Percentiles rank a stretch among this genome's conserved stretches.
phyloP scores from a whole-genome alignment of 1,140 invertebrate genomes.

The Harpegnathos saltator region DNA sequence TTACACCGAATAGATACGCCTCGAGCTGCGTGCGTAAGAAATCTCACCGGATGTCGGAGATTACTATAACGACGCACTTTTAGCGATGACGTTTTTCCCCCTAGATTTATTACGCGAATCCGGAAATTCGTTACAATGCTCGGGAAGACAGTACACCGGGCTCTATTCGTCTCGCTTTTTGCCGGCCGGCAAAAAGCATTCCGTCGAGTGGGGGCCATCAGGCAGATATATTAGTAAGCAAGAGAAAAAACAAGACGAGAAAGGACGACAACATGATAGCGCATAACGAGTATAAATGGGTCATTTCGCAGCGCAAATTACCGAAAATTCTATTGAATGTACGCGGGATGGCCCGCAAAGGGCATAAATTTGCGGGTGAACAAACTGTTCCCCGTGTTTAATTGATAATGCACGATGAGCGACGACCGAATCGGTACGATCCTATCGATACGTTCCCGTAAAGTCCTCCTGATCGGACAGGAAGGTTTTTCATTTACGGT shows the following conservation, averaged over 20 bases:
- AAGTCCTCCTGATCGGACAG: not conserved
- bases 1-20: not conserved
- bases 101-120: slow-evolving; percentile 33
- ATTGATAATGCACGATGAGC: not conserved
- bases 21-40: not conserved
- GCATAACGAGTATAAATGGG: slow-evolving; percentile 11
- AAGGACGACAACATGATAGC: not conserved
- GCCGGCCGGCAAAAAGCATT: slow-evolving; percentile 29
- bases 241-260: not conserved
- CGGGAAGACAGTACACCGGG: not conserved
- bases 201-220: slow-evolving; percentile 12
- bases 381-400: no score
- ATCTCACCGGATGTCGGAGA: not conserved
- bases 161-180: slow-evolving; percentile 34
- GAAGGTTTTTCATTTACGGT: slow-evolving; percentile 17
- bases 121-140: slow-evolving; percentile 44
- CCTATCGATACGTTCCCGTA: not conserved
- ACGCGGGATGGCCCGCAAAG: not conserved
- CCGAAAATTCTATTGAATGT: not conserved
- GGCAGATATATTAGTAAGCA: slow-evolving; percentile 27
- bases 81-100: not conserved
- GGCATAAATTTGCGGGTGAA: not conserved
- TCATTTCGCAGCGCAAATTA: not conserved
- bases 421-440: not conserved
- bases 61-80: slow-evolving; percentile 12